Evolutionary conservation across 2,888 invertebrate genomes (phyloP).

Genomic region (Zeuzera pyrina): DNA sequence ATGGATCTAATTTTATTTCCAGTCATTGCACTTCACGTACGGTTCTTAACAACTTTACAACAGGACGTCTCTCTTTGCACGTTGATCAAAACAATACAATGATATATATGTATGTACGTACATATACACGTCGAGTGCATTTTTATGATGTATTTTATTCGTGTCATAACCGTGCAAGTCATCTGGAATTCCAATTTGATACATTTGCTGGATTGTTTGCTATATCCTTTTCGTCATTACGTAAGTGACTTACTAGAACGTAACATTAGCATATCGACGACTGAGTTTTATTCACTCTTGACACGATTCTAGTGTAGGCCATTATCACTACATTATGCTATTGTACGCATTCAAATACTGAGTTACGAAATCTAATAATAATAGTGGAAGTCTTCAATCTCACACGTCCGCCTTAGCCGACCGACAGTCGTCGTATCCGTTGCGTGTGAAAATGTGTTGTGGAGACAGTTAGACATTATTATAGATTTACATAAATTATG

Average conservation of each 20-base stretch:
- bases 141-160: too few relatives aligned
- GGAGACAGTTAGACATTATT: too few relatives aligned
- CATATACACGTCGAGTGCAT: too few relatives aligned
- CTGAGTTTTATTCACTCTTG: constrained; percentile 9
- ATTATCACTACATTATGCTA: constrained; percentile 3
- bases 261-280: constrained; percentile 4
- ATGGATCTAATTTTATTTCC: too few relatives aligned
- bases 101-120: too few relatives aligned
- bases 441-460: constrained; percentile 2
- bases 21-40: too few relatives aligned
- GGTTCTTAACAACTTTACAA: too few relatives aligned
- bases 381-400: constrained; percentile 12
- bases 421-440: neutral
- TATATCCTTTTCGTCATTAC: constrained; percentile 4
- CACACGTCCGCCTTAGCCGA: constrained; percentile 3
- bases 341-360: constrained; percentile 5
- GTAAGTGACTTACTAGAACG: constrained; percentile 1
- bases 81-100: too few relatives aligned
- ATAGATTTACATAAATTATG: too few relatives aligned
- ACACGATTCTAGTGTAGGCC: constrained; percentile 7
- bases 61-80: too few relatives aligned
- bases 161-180: too few relatives aligned
- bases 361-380: constrained; percentile 10
- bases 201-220: neutral
- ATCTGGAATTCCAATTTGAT: too few relatives aligned